These are phyloP conservation scores for Crotalus viridis DNA, from an alignment of 2,113 vertebrate genomes.

Conservation along the genomic window DNA sequence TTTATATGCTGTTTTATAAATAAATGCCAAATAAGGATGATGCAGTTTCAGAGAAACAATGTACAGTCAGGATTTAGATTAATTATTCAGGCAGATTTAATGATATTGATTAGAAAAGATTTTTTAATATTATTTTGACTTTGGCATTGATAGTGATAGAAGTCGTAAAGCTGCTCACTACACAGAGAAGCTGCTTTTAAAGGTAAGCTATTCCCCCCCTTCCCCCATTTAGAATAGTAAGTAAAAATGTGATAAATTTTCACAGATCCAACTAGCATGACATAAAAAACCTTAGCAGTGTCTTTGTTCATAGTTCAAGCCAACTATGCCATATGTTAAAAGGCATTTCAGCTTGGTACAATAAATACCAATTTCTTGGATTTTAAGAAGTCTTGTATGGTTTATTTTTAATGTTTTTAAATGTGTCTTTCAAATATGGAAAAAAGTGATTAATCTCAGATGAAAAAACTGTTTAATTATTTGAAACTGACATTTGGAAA, in stretches of 20 bases:
- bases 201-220: background rate
- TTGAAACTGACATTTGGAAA: no score
- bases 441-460: no score
- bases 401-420: no score
- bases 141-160: background rate
- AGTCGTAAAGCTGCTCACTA: background rate
- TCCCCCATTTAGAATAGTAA: background rate
- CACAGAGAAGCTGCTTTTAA: background rate
- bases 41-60: background rate
- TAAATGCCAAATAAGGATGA: background rate
- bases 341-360: no score
- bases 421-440: no score
- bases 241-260: background rate
- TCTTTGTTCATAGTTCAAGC: no score
- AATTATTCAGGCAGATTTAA: background rate
- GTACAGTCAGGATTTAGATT: background rate
- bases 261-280: background rate
- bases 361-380: no score
- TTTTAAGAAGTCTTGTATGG: no score
- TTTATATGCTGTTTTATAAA: background rate
- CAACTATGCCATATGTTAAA: no score
- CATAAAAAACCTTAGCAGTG: no score
- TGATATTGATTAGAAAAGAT: background rate
- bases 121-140: background rate
- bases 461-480: no score